A percentile compares a stretch with the other conserved stretches of the same genome.
Conservation (phyloP, 1,140 invertebrate species). For the Nixonia krombeini region DNA sequence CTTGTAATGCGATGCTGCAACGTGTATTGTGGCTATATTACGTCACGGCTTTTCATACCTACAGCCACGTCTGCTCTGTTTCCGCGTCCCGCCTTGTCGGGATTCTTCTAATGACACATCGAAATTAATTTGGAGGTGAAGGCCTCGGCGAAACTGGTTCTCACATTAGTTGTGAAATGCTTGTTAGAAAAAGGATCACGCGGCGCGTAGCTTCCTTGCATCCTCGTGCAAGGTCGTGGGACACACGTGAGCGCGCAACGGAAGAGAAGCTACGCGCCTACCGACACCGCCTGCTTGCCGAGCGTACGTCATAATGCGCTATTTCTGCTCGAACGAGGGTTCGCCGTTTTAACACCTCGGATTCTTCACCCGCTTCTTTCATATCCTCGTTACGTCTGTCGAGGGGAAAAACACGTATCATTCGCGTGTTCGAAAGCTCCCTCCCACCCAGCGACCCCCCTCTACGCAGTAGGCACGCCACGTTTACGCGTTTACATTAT, state of each 20-base stretch:
- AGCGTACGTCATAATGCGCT: conserved; percentile 37
- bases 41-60: too few relatives aligned
- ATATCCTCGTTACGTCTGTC: conserved; percentile 3
- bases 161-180: conserved; percentile 41
- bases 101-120: too few relatives aligned
- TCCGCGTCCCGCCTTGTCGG: too few relatives aligned
- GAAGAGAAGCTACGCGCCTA: conserved; percentile 52
- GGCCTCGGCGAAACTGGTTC: conserved; percentile 27
- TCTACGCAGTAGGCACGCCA: too few relatives aligned
- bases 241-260: conserved; percentile 46
- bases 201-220: conserved; percentile 22
- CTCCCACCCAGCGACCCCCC: too few relatives aligned
- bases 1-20: conserved; percentile 32
- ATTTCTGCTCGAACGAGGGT: not conserved
- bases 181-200: conserved; percentile 33
- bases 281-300: conserved; percentile 54
- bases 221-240: conserved; percentile 63
- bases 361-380: conserved; percentile 10
- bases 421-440: not conserved
- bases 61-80: too few relatives aligned
- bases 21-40: conserved; percentile 30
- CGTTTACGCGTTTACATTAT: too few relatives aligned
- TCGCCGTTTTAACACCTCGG: conserved; percentile 8
- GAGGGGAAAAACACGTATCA: not conserved
- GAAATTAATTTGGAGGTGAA: conserved; percentile 23